phyloP scores from a whole-genome alignment of 2,113 vertebrate species.

The Macroglossus sobrinus region DNA sequence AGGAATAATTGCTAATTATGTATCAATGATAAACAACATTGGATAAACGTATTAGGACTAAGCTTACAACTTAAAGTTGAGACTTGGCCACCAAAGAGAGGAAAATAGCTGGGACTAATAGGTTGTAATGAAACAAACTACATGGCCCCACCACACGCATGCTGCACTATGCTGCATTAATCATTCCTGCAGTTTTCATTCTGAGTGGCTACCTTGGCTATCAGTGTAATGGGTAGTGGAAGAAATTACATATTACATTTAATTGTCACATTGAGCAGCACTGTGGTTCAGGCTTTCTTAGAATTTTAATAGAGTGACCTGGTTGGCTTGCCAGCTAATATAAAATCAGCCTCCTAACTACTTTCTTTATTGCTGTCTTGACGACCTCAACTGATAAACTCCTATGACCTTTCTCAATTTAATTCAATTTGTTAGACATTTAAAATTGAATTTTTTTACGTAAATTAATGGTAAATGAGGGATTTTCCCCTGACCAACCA shows the following conservation, averaged over 20 bases:
- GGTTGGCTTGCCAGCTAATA: background rate
- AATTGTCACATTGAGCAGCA: slow-evolving; percentile 42
- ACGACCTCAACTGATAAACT: slow-evolving; percentile 28
- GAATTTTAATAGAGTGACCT: slow-evolving; percentile 57
- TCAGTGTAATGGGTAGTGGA: slow-evolving; percentile 12
- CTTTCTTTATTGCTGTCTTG: slow-evolving; percentile 11
- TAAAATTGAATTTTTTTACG: slow-evolving; percentile 54
- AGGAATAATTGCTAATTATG: slow-evolving; percentile 55
- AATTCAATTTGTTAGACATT: slow-evolving; percentile 68
- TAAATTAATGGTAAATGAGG: slow-evolving; percentile 40
- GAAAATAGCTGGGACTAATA: slow-evolving; percentile 44
- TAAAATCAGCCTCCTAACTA: slow-evolving; percentile 47
- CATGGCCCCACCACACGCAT: background rate
- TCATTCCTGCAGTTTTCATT: background rate
- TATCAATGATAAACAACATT: slow-evolving; percentile 52
- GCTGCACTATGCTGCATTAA: background rate
- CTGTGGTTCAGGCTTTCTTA: background rate
- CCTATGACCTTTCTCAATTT: slow-evolving; percentile 39
- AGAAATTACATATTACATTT: slow-evolving; percentile 47
- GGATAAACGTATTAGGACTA: background rate
- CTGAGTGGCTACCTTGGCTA: background rate
- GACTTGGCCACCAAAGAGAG: background rate
- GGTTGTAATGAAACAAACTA: background rate
- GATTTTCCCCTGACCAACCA: background rate
- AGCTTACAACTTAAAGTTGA: background rate